Evolutionary conservation across 1,140 invertebrate genomes (phyloP).

Genomic region (Drosophila simulans): DNA sequence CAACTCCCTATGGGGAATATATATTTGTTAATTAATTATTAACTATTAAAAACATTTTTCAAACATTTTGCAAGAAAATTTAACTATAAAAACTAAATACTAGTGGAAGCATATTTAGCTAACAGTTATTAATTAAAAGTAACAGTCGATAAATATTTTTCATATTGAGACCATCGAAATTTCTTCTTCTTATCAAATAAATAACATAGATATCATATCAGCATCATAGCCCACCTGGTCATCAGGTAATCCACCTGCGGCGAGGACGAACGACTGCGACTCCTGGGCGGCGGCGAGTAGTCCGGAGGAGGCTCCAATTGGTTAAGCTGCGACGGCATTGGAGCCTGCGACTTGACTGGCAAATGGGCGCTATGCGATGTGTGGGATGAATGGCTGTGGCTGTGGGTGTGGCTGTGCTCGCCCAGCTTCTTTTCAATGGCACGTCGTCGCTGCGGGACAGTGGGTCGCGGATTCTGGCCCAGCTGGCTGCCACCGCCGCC

Average conservation of each 20-base stretch:
- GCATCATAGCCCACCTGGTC: conserved; percentile 2
- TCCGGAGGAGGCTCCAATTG: conserved; percentile 88
- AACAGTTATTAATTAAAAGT: too few relatives aligned
- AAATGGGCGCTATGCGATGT: conserved; percentile 1
- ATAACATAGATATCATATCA: too few relatives aligned
- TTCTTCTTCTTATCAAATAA: too few relatives aligned
- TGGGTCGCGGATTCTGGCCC: conserved; percentile 76
- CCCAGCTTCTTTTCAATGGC: conserved; percentile 83
- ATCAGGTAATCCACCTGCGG: conserved; percentile 72
- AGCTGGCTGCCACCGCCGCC: conserved; percentile 20
- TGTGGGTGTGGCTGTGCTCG: conserved; percentile 38
- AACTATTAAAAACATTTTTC: too few relatives aligned
- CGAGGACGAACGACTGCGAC: conserved; percentile 84
- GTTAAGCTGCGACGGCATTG: conserved; percentile 8
- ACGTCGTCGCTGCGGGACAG: conserved; percentile 87
- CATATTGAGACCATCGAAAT: too few relatives aligned
- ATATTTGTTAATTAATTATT: neutral
- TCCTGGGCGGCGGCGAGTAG: conserved; percentile 88
- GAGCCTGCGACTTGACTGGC: conserved; percentile 14
- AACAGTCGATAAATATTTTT: too few relatives aligned
- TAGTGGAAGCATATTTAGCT: too few relatives aligned
- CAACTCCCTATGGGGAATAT: neutral
- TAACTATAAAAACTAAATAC: too few relatives aligned
- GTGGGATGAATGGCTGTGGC: conserved; percentile 11
- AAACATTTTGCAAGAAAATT: too few relatives aligned